Conservation (phyloP, 2,113 vertebrate genomes). For the Rhadina sibilatrix region DNA sequence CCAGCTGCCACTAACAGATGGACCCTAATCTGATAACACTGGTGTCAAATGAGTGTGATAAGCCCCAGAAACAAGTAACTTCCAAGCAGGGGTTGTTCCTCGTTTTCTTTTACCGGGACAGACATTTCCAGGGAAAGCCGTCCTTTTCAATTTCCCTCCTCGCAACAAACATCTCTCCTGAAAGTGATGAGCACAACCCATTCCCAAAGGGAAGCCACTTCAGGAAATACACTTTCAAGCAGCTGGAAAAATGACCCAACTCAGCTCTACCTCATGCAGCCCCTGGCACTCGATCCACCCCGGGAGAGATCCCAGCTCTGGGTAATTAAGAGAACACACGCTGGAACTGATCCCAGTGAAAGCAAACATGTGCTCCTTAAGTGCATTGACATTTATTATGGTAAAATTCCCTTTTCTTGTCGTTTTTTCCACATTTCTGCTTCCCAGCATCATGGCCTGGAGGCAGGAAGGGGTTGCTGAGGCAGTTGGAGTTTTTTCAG, state of each 20-base stretch:
- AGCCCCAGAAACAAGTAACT: neutral
- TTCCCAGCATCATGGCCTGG: neutral
- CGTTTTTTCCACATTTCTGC: neutral
- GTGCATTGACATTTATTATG: neutral
- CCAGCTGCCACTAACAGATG: neutral
- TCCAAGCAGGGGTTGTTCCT: neutral
- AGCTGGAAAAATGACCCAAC: neutral
- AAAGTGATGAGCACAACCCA: neutral
- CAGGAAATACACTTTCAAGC: neutral
- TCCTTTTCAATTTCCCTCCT: neutral
- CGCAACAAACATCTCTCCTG: neutral
- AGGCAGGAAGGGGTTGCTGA: neutral
- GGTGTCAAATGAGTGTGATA: neutral
- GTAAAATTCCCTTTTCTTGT: neutral
- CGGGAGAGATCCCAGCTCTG: neutral
- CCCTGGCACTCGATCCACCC: neutral
- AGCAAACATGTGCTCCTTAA: neutral
- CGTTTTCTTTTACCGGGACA: neutral
- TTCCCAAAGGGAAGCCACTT: neutral
- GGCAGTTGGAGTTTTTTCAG: neutral
- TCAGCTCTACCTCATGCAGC: neutral
- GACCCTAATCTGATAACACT: neutral
- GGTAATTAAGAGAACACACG: neutral
- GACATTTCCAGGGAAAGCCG: neutral
- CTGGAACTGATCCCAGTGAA: neutral